phyloP scores from a whole-genome alignment of 1,140 invertebrate genomes.

The Drosophila kikkawai region DNA sequence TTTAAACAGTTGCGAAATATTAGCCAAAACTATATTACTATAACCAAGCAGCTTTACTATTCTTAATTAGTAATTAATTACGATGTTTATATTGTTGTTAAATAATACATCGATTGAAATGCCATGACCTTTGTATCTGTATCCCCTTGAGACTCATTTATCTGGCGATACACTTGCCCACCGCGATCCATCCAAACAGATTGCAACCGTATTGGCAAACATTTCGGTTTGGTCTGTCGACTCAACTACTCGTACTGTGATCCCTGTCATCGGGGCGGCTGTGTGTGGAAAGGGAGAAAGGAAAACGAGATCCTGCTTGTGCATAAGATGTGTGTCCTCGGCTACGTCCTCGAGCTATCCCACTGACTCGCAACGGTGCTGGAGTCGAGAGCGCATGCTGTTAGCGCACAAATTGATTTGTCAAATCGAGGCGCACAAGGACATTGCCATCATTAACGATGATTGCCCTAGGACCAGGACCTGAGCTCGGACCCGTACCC shows the following conservation, averaged over 20 bases:
- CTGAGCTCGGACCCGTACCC: conserved; percentile 4
- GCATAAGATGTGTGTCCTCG: conserved; percentile 3
- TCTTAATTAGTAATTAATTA: not conserved
- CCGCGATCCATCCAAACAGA: conserved; percentile 40
- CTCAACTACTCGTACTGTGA: conserved; percentile 64
- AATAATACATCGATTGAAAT: not conserved
- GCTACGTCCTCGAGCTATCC: conserved; percentile 47
- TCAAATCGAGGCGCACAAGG: conserved; percentile 75
- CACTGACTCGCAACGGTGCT: conserved; percentile 45
- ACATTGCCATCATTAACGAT: conserved; percentile 82
- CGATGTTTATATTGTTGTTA: not conserved
- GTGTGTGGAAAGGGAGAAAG: not conserved
- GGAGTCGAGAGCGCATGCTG: conserved; percentile 67
- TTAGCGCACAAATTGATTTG: conserved; percentile 81
- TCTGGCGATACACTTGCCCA: conserved; percentile 22
- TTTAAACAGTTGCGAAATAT: no score
- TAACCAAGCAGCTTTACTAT: not conserved
- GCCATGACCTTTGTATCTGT: not conserved
- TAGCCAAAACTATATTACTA: not conserved
- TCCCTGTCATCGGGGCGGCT: conserved; percentile 35
- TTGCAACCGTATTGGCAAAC: conserved; percentile 67
- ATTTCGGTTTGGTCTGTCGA: conserved; percentile 69
- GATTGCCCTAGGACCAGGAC: conserved; percentile 54
- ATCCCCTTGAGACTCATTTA: conserved; percentile 10
- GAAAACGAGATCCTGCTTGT: not conserved